Conservation (phyloP, 1,140 invertebrate genomes). For the Steinernema khuongi region DNA sequence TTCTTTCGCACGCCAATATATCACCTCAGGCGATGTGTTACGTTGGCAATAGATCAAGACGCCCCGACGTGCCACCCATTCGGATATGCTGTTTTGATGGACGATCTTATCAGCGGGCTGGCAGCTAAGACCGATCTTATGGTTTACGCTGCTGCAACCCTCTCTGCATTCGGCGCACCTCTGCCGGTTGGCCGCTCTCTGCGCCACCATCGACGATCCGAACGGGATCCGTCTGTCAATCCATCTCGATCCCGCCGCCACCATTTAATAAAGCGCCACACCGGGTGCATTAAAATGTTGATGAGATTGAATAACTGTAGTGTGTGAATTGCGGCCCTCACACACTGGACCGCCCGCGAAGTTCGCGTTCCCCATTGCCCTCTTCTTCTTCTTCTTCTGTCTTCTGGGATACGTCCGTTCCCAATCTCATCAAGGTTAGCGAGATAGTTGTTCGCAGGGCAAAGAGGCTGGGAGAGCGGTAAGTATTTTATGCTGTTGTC, state of each 20-base stretch:
- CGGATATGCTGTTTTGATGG: slow-evolving; percentile 15
- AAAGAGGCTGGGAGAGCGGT: background rate
- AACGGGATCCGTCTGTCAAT: too few relatives aligned
- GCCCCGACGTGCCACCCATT: slow-evolving; percentile 11
- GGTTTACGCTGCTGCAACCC: slow-evolving; percentile 11
- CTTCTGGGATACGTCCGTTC: background rate
- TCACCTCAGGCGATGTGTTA: slow-evolving; percentile 14
- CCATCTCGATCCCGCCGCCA: background rate
- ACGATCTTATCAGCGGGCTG: slow-evolving; percentile 6
- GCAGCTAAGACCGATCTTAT: slow-evolving; percentile 7
- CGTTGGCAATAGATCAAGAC: slow-evolving; percentile 4
- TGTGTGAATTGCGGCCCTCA: background rate
- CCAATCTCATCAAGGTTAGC: slow-evolving; percentile 4
- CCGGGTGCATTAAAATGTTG: slow-evolving; percentile 12
- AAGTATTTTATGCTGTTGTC: slow-evolving; percentile 13
- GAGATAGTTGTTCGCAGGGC: background rate
- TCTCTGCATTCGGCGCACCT: background rate
- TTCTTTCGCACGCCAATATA: slow-evolving; percentile 14
- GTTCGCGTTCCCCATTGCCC: background rate
- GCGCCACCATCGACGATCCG: background rate
- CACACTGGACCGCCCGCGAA: background rate
- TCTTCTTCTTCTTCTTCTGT: background rate
- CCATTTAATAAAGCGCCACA: slow-evolving; percentile 15
- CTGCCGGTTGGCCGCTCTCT: background rate
- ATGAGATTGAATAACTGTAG: slow-evolving; percentile 2